Base-by-base conservation (phyloP, 2,888 invertebrate species). In the Dichetophora obliterata region DNA sequence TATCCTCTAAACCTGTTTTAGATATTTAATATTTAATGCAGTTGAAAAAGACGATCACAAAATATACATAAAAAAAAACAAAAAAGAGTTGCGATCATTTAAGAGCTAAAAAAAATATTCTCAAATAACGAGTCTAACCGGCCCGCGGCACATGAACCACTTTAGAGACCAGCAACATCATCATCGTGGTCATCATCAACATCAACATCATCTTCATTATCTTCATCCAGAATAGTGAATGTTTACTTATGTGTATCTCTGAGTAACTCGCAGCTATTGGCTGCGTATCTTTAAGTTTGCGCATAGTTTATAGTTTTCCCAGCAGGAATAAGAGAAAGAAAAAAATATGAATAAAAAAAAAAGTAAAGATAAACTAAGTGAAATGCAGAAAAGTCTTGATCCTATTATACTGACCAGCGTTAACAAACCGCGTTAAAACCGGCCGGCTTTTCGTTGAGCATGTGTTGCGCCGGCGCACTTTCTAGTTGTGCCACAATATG, bases 111-210 rank as follows among this genome's bases (percentile, higher is more conserved):
- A 14, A 76, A 74, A 78, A 70, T 75, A 61, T 77, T 76, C 77
- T 76, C 76, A 77, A 77, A 78, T 78, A 78, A 80, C 80, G 34
- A 80, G 80, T 80, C 78, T 72, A 78, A 80, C 80, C 78, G 80
- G 80, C 78, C 75, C 66, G 69, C 50, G 76, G 54, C 52, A 65
- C 52, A 48, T 50, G 65, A 66, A 59, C 73, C 65, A 65, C 48
- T 52, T 34, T 19, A 27, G 31, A 73, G 63, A 14, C 50, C 52
- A 74, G 22, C 61, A 48, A 52, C 22, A 52, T 50, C 68, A 73
- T 57, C 57, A 52, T 24, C n/a, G n/a, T n/a, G n/a, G n/a, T n/a
- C 61, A 54, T 71, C 24, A 65, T 43, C 5, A 66, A 3, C 57
- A 5, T 4, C 69, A 69, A 59, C 70, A 70, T 14, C 22, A 54